These are phyloP conservation scores for Philopedon plagiatum DNA, from an alignment of 2,888 invertebrate species.

Conservation along the genomic window DNA sequence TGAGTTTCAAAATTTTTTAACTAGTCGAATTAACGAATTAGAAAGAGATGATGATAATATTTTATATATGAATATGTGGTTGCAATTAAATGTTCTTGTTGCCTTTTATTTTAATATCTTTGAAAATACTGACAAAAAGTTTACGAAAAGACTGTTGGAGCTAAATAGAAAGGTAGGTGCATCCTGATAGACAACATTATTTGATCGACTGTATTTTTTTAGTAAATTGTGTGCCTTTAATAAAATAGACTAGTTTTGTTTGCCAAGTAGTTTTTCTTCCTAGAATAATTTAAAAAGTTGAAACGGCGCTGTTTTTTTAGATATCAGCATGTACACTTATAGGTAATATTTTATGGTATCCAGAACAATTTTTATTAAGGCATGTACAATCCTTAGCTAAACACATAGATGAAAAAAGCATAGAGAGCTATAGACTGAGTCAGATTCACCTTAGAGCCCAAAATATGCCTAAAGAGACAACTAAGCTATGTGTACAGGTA, in stretches of 20 bases:
- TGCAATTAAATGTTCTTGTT: constrained; percentile 78
- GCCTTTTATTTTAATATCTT: constrained; percentile 81
- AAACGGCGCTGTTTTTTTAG: constrained; percentile 64
- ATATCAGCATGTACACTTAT: constrained; percentile 84
- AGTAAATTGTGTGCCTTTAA: no score
- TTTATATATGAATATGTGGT: constrained; percentile 73
- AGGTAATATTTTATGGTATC: constrained; percentile 89
- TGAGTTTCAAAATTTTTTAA: constrained; percentile 79
- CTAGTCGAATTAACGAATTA: constrained; percentile 74
- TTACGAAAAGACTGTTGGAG: constrained; percentile 81
- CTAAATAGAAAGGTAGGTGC: constrained; percentile 79
- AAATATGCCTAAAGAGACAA: constrained; percentile 76
- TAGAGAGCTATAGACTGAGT: constrained; percentile 70
- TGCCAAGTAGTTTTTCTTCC: background rate
- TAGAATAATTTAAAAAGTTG: background rate
- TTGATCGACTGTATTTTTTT: no score
- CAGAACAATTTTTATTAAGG: constrained; percentile 83
- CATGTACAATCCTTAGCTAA: constrained; percentile 74
- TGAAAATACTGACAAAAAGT: constrained; percentile 83
- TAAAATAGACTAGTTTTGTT: background rate
- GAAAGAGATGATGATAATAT: constrained; percentile 74
- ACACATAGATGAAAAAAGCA: constrained; percentile 69
- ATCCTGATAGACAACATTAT: background rate
- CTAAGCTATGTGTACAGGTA: constrained; percentile 69
- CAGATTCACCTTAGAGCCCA: constrained; percentile 73